Base-by-base conservation (phyloP, 92 coral and sea anemone species). In the Epizoanthus rinbou region DNA sequence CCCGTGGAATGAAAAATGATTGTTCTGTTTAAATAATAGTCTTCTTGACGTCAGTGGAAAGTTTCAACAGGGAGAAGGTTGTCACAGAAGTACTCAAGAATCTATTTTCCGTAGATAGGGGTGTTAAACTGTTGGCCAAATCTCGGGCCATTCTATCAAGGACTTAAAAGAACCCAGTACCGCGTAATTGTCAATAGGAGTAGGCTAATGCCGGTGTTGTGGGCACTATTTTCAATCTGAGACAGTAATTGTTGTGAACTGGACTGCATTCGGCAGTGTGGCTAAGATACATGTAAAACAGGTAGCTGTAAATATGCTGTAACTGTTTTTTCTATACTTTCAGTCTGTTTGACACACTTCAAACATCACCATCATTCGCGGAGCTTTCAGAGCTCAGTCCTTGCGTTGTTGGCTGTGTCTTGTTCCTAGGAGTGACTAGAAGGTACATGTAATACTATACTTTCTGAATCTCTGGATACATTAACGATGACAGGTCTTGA, bases 401-500 rank as follows among this genome's bases (percentile, higher is more conserved):
- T 17, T 58, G 41, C 19, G n/a, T 58, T 35, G 31, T 75, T 18
- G 81, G 81, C 31, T 58, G 81, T 52, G 24, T 65, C 5, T 35
- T 58, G 21, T 75, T 17, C 22, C 19, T 57, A 25, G 68, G 50
- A 11, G 28, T 75, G 59, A 18, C 64, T 9, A 23, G 60, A 58
- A 75, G 81, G 81, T 75, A n/a, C n/a, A n/a, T n/a, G n/a, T n/a
- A 75, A 75, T 8, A 6, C 39, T 71, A 15, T 33, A n/a, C 8
- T 37, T 6, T 31, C 28, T 14, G 31, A 31, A 9, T 0, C 72
- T 15, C 8, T 16, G 17, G 7, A 15, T 16, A 33, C 1, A 31
- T 15, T 31, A 37, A 11, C 47, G 21, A 47, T 9, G 14, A 0
- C 53, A 50, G 54, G 54, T 10, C 16, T 50, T 50, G 15, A 50